Conservation (phyloP, 2,113 vertebrate species). For the Arvicanthis niloticus region DNA sequence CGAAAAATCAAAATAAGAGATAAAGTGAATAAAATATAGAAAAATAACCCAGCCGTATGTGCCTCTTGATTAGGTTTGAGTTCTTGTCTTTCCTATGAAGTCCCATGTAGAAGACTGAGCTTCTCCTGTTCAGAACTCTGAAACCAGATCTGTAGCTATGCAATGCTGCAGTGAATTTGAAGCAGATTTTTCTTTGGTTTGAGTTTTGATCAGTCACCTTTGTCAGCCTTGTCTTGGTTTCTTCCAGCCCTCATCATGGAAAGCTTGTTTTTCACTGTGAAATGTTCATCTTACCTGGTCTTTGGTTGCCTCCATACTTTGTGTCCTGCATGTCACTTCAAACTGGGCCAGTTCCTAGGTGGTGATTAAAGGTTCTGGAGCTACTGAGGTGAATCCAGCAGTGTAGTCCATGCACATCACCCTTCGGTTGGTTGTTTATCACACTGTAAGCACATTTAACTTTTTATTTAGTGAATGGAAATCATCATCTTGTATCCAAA, state of each 20-base stretch:
- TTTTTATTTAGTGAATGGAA: neutral
- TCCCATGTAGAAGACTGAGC: neutral
- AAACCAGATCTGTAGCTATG: neutral
- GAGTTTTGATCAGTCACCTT: neutral
- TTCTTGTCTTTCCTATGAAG: neutral
- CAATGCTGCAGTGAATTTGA: neutral
- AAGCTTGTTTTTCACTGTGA: neutral
- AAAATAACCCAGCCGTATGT: neutral
- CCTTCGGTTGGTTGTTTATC: neutral
- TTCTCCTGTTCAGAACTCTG: neutral
- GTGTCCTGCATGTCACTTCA: neutral
- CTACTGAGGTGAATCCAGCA: neutral
- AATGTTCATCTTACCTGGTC: neutral
- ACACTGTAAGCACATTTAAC: neutral
- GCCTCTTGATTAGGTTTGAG: neutral
- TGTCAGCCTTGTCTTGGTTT: neutral
- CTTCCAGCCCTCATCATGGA: neutral
- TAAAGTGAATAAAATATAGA: neutral
- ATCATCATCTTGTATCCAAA: neutral
- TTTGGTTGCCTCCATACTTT: neutral
- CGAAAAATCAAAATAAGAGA: neutral
- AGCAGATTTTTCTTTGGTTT: neutral
- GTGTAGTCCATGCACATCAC: neutral
- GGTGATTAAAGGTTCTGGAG: neutral
- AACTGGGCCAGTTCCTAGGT: neutral